Evolutionary conservation across 2,888 invertebrate species (phyloP).

Genomic region (Agrenia bidenticulata): DNA sequence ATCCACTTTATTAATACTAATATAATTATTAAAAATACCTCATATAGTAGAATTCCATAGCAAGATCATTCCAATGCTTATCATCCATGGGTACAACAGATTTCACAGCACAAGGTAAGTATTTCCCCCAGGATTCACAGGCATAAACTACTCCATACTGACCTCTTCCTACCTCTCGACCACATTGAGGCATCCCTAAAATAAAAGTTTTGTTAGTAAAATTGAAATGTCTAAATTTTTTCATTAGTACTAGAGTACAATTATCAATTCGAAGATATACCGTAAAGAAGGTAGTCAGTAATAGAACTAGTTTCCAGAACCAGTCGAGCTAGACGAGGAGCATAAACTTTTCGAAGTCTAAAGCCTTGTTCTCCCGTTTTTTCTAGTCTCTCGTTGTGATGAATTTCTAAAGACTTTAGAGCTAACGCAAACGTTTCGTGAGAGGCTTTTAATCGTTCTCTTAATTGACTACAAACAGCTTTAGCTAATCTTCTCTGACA

Average conservation of each 20-base stretch:
- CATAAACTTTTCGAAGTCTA: constrained; percentile 72
- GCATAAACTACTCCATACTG: constrained; percentile 88
- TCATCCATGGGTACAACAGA: constrained; percentile 86
- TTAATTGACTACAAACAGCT: constrained; percentile 66
- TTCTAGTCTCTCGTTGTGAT: constrained; percentile 71
- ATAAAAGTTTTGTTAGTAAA: neutral
- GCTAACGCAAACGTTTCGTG: constrained; percentile 66
- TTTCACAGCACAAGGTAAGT: constrained; percentile 78
- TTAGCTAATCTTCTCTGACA: constrained; percentile 70
- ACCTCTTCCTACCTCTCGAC: constrained; percentile 66
- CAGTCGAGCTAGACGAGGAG: constrained; percentile 76
- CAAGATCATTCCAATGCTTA: constrained; percentile 83
- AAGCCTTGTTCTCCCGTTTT: constrained; percentile 78
- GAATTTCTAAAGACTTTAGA: constrained; percentile 68
- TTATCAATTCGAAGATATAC: constrained; percentile 55
- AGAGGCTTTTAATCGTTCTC: constrained; percentile 71
- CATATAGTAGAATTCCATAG: constrained; percentile 88
- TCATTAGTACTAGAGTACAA: neutral
- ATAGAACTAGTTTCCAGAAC: constrained; percentile 81
- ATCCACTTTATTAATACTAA: too few relatives aligned
- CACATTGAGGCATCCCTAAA: constrained; percentile 59
- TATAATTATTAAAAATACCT: constrained; percentile 60
- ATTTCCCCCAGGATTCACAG: constrained; percentile 67
- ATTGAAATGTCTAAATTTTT: neutral
- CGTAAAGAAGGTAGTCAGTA: constrained; percentile 73